These are phyloP conservation scores for Hippocampus guttulatus DNA, from an alignment of 2,113 vertebrate genomes.

Conservation along the genomic window DNA sequence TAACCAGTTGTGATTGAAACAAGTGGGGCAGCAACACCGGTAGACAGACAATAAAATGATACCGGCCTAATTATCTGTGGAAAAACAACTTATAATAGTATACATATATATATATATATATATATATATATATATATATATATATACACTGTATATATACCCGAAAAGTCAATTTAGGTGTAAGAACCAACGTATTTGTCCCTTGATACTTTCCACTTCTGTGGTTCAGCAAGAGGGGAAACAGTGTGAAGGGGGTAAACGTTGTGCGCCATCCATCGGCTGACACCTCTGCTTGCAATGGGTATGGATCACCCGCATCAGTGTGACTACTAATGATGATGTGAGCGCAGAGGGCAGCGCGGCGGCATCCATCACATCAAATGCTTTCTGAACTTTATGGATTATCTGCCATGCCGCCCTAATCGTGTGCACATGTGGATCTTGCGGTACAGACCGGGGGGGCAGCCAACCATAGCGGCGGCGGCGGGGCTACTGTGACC, in stretches of 20 bases:
- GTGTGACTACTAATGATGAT: conserved; percentile 38
- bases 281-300: conserved; percentile 50
- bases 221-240: conserved; percentile 49
- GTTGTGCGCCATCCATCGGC: conserved; percentile 16
- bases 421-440: conserved; percentile 55
- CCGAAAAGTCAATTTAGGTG: background rate
- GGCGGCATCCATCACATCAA: conserved; percentile 53
- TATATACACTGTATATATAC: no score
- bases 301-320: conserved; percentile 44
- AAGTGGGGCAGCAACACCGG: no score
- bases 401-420: conserved; percentile 41
- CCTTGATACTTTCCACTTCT: background rate
- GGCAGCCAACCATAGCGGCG: conserved; percentile 19
- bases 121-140: no score
- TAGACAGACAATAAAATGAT: no score
- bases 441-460: conserved; percentile 13
- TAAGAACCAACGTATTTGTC: background rate
- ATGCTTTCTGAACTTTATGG: conserved; percentile 47
- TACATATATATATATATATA: no score
- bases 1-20: no score
- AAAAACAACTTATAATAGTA: no score
- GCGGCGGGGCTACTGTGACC: conserved; percentile 47
- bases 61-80: no score
- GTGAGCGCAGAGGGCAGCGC: conserved; percentile 47
- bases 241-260: conserved; percentile 35